Evolutionary conservation across 1,140 invertebrate genomes (phyloP).

Genomic region (Eumeta japonica): DNA sequence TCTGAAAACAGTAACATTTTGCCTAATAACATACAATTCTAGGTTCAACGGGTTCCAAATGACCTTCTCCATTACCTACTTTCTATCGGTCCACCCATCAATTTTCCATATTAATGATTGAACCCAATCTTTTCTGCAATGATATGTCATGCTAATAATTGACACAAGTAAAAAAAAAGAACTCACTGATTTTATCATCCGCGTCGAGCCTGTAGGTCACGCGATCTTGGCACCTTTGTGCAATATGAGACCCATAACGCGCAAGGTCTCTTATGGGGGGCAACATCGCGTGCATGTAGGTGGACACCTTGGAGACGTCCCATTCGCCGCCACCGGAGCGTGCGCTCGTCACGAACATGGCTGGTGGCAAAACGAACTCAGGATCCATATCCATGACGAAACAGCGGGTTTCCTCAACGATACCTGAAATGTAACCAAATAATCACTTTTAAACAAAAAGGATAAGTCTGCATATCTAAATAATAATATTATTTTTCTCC

Average conservation of each 20-base stretch:
- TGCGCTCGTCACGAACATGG: slow-evolving; percentile 74
- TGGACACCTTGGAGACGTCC: slow-evolving; percentile 74
- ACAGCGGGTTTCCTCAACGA: slow-evolving; percentile 82
- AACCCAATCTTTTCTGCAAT: too few species aligned
- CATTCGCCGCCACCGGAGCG: slow-evolving; percentile 75
- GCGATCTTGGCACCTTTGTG: slow-evolving; percentile 67
- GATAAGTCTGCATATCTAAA: background rate
- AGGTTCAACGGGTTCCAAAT: too few species aligned
- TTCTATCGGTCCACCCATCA: too few species aligned
- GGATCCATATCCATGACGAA: slow-evolving; percentile 88
- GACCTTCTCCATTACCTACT: too few species aligned
- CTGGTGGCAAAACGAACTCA: slow-evolving; percentile 72
- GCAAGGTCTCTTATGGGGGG: slow-evolving; percentile 70
- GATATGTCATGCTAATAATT: slow-evolving; percentile 2
- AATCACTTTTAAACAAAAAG: background rate
- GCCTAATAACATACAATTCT: too few species aligned
- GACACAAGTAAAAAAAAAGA: background rate
- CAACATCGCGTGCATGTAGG: slow-evolving; percentile 73
- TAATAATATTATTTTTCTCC: background rate
- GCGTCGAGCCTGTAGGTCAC: slow-evolving; percentile 73
- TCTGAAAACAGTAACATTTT: too few species aligned
- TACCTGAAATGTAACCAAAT: too few species aligned
- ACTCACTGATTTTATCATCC: slow-evolving; percentile 42
- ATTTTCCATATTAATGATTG: too few species aligned
- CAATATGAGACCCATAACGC: slow-evolving; percentile 68